These are phyloP conservation scores for Pachypsylla venusta DNA, from an alignment of 1,140 invertebrate species.

Conservation along the genomic window DNA sequence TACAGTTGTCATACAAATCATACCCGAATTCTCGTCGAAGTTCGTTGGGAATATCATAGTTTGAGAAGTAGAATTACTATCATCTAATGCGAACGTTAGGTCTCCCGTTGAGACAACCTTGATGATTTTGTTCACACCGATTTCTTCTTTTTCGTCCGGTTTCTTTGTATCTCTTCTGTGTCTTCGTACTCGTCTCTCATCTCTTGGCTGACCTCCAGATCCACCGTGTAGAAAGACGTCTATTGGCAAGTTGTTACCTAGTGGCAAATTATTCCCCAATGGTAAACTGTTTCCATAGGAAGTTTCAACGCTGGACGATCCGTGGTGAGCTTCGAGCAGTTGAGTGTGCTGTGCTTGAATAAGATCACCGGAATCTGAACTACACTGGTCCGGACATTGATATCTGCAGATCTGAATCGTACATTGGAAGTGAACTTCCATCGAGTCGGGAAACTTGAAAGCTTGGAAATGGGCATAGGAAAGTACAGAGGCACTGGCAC, in stretches of 20 bases:
- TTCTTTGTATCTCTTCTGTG: conserved; percentile 39
- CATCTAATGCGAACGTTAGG: conserved; percentile 79
- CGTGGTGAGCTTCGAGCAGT: conserved; percentile 18
- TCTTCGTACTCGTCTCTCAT: conserved; percentile 52
- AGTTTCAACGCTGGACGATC: conserved; percentile 5
- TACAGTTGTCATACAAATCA: conserved; percentile 84
- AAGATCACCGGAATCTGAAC: conserved; percentile 37
- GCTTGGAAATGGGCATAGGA: conserved; percentile 89
- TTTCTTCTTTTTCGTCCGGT: conserved; percentile 66
- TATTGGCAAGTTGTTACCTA: conserved; percentile 40
- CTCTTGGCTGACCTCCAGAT: conserved; percentile 48
- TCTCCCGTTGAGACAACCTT: conserved; percentile 87
- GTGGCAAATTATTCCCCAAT: neutral
- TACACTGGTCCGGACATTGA: conserved; percentile 78
- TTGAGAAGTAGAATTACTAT: conserved; percentile 49
- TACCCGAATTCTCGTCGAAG: conserved; percentile 36
- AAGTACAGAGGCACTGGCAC: conserved; percentile 74
- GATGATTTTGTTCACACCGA: conserved; percentile 76
- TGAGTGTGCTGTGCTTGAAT: conserved; percentile 27
- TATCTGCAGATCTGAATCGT: conserved; percentile 88
- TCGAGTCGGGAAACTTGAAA: conserved; percentile 90
- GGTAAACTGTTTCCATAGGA: neutral
- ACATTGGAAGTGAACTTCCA: conserved; percentile 93
- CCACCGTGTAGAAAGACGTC: conserved; percentile 60
- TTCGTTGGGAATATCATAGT: conserved; percentile 61